A percentile compares a stretch with the other conserved stretches of the same genome.
phyloP scores from a whole-genome alignment of 2,113 vertebrate species.

The Telmatochromis sp. region DNA sequence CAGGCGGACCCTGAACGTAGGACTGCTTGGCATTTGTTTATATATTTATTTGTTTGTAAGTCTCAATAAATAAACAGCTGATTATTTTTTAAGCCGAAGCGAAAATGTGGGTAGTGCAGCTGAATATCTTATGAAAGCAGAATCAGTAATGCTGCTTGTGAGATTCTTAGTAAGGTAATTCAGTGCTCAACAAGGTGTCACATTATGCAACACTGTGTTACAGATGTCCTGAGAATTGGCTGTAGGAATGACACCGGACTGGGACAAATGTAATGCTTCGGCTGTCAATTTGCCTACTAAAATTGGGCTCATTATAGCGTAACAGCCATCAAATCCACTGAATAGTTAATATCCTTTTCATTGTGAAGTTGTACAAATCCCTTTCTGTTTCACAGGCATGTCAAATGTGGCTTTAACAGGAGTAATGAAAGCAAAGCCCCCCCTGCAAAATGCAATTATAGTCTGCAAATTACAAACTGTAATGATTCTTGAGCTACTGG shows the following conservation, averaged over 20 bases:
- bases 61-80: constrained; percentile 6
- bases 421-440: constrained; percentile 36
- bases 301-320: constrained; percentile 32
- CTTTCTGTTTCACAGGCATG: constrained; percentile 30
- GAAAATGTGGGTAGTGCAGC: not conserved
- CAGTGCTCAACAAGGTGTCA: not conserved
- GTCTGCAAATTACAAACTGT: constrained; percentile 22
- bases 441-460: constrained; percentile 45
- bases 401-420: constrained; percentile 41
- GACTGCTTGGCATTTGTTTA: not conserved
- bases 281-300: constrained; percentile 17
- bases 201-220: not conserved
- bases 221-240: not conserved
- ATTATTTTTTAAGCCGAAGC: not conserved
- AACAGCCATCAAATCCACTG: constrained; percentile 35
- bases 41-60: not conserved
- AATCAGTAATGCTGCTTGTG: not conserved
- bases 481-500: constrained; percentile 1
- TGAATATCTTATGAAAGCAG: not conserved
- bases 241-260: not conserved
- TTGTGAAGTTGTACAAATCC: constrained; percentile 45
- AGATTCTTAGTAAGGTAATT: not conserved
- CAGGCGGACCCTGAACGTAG: not conserved
- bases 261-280: not conserved
- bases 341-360: constrained; percentile 41